Conservation (phyloP, 1,140 invertebrate genomes). For the Drosophila trapezifrons region DNA sequence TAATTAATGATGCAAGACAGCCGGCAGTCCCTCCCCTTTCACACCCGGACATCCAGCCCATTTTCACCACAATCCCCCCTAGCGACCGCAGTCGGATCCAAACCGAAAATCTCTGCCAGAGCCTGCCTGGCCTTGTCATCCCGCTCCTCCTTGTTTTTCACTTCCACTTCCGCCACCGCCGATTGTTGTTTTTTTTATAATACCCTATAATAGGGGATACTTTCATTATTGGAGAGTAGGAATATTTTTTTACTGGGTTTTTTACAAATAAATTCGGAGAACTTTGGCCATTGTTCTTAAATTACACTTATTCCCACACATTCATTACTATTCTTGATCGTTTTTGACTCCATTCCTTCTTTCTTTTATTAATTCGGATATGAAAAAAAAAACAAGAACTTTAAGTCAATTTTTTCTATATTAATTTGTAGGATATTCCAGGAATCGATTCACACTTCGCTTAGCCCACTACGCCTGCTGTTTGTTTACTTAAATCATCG, state of each 20-base stretch:
- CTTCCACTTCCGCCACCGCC: slow-evolving; percentile 8
- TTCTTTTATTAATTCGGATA: no score
- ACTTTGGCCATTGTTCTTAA: neutral
- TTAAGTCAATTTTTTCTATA: no score
- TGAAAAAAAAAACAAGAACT: no score
- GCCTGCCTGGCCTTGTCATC: slow-evolving; percentile 51
- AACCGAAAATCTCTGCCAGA: slow-evolving; percentile 57
- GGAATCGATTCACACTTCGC: neutral
- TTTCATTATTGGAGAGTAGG: neutral
- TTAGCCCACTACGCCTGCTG: neutral
- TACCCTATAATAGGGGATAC: slow-evolving; percentile 17
- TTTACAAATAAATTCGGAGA: no score
- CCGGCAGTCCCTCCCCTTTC: slow-evolving; percentile 33
- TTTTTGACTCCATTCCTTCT: no score
- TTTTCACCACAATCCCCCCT: slow-evolving; percentile 22
- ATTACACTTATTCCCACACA: neutral
- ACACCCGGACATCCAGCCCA: slow-evolving; percentile 21
- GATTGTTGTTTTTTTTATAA: slow-evolving; percentile 18
- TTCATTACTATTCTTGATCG: no score
- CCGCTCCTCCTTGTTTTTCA: slow-evolving; percentile 26
- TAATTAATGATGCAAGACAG: slow-evolving; percentile 82
- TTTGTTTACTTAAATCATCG: slow-evolving; percentile 78
- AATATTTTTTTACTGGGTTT: neutral
- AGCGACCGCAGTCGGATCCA: slow-evolving; percentile 48
- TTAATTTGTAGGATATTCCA: slow-evolving; percentile 3